Evolutionary conservation across 2,113 vertebrate species (phyloP), one percentile per base, ranked within the genome.

Genomic region (Neolamprologus caudopunctatus): DNA sequence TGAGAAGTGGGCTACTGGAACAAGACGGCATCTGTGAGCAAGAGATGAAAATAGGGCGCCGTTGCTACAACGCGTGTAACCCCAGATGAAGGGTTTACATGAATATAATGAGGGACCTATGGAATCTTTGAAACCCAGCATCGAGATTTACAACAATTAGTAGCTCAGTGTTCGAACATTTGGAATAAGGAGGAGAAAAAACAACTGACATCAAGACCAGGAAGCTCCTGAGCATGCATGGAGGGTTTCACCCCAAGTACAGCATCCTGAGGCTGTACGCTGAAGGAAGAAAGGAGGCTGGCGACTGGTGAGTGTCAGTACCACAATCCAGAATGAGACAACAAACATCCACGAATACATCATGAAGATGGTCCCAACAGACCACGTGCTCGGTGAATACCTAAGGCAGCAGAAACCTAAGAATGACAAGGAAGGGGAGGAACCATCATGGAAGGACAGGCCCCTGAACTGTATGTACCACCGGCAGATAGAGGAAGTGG

Each of bases 141-240:
- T 61, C 0, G 3, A 61, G 9, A 33, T 6, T 7, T 31, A 0
- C 0, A 3, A 17, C 57, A 61, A 33, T 17, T 33, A 61, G 28
- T 33, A 61, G 26, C 26, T 31, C 57, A 10, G 9, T 61, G 57
- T 61, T 61, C 1, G 5, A 61, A 61, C 28, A 61, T 61, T 61
- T 10, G 0, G 1, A 33, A 61, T 19, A 33, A 61, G 57, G 28
- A 61, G 57, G 28, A 33, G 28, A 33, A 1, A 61, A 31, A 33
- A 1, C 16, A 1, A 33, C 57, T 61, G 57, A 61, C 28, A 61
- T 61, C 14, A 61, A 61, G 28, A 19, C 8, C 26, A 17, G 28
- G 57, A 33, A 33, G 28, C 14, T 61, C 57, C 57, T 61, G 2
- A 31, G 2, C 14, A 31, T 61, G 0, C 26, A 61, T 31, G 57